Conservation (phyloP, 2,797 vertebrate genomes). For the Mycteria americana region DNA sequence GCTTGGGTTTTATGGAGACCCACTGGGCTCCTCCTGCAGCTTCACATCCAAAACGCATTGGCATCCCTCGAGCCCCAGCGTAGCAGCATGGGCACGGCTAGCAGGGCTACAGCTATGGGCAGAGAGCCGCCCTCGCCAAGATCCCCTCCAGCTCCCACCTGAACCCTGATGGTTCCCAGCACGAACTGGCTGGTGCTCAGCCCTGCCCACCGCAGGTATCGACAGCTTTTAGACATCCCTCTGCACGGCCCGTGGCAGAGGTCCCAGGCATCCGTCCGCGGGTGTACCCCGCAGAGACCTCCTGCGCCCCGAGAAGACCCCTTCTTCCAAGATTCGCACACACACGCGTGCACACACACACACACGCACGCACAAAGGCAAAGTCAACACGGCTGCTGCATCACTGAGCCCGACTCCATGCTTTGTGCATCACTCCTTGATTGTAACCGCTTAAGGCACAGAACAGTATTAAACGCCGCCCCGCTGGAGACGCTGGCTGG, state of each 20-base stretch:
- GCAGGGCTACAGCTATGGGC: background rate
- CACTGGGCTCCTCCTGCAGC: background rate
- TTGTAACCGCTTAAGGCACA: slow-evolving; percentile 62
- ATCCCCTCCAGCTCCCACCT: background rate
- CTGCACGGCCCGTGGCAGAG: background rate
- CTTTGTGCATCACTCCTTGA: background rate
- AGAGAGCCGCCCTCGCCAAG: fast-evolving
- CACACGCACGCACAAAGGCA: background rate
- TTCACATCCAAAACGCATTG: fast-evolving
- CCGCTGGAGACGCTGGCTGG: background rate
- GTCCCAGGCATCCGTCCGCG: slow-evolving; percentile 2
- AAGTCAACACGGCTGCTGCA: background rate
- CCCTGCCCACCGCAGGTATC: background rate
- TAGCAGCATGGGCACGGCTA: fast-evolving
- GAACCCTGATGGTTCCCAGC: background rate
- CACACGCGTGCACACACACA: background rate
- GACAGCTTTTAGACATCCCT: background rate
- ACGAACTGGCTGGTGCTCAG: background rate
- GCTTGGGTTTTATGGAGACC: background rate
- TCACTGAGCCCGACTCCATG: background rate
- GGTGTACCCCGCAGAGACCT: background rate
- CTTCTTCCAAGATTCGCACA: background rate
- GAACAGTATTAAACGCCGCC: background rate
- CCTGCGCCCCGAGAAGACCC: background rate
- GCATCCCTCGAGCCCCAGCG: background rate